A percentile compares a stretch with the other conserved stretches of the same genome.
phyloP scores from a whole-genome alignment of 2,888 invertebrate genomes.

The Phaonia tiefii region DNA sequence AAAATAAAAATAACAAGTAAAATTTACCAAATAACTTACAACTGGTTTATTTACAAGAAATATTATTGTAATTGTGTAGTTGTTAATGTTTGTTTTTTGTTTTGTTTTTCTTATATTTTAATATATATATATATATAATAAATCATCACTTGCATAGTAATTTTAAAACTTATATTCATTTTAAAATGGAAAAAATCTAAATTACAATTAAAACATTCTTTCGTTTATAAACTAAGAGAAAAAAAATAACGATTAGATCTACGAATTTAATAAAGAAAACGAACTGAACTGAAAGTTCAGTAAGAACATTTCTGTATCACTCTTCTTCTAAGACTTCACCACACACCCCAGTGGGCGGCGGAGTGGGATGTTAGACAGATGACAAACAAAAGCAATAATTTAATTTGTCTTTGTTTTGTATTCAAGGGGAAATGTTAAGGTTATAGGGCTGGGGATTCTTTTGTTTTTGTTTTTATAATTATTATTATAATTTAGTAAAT shows the following conservation, averaged over 20 bases:
- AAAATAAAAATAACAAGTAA: conserved; percentile 15
- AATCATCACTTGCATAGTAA: background rate
- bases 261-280: background rate
- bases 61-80: conserved; percentile 15
- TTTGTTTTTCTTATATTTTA: conserved; percentile 11
- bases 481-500: conserved; percentile 47
- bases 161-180: conserved; percentile 41
- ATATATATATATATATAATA: background rate
- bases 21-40: conserved; percentile 38
- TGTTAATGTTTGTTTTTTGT: conserved; percentile 6
- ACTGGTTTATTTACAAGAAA: conserved; percentile 36
- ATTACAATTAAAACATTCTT: conserved; percentile 42
- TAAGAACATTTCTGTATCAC: conserved; percentile 9
- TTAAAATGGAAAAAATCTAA: conserved; percentile 38
- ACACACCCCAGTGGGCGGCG: background rate
- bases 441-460: conserved; percentile 12
- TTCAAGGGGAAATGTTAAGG: background rate
- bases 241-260: conserved; percentile 24
- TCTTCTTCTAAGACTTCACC: background rate
- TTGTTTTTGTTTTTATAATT: conserved; percentile 34
- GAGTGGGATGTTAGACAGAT: background rate
- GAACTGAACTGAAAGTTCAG: conserved; percentile 13
- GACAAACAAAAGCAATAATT: conserved; percentile 2
- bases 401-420: too few relatives aligned
- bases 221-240: conserved; percentile 29